Percentiles rank a stretch among this genome's conserved stretches.
Evolutionary conservation across 1,140 invertebrate genomes (phyloP).

Genomic region (Drosophila nigromelanica): DNA sequence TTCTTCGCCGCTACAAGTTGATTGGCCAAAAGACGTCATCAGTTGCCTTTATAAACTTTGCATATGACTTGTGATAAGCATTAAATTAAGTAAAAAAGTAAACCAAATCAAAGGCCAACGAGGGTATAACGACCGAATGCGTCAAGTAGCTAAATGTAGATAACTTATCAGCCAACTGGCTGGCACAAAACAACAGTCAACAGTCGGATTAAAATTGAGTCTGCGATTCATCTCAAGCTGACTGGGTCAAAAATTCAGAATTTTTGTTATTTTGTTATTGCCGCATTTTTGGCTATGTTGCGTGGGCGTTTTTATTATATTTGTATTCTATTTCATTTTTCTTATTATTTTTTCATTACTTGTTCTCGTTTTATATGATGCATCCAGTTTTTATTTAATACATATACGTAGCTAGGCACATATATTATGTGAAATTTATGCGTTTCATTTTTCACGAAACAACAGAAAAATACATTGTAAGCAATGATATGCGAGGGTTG

Average conservation of each 20-base stretch:
- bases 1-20: slow-evolving; percentile 11
- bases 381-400: slow-evolving; percentile 20
- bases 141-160: slow-evolving; percentile 33
- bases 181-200: slow-evolving; percentile 8
- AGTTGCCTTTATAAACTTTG: slow-evolving; percentile 37
- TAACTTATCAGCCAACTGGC: slow-evolving; percentile 29
- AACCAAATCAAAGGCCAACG: not conserved
- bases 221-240: slow-evolving; percentile 1
- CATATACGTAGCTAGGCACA: slow-evolving; percentile 6
- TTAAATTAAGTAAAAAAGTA: slow-evolving; percentile 42
- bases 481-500: slow-evolving; percentile 7
- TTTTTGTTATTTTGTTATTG: slow-evolving; percentile 10
- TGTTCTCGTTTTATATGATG: slow-evolving; percentile 27
- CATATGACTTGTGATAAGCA: slow-evolving; percentile 49
- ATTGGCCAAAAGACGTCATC: slow-evolving; percentile 44
- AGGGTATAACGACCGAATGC: slow-evolving; percentile 10
- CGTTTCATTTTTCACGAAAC: slow-evolving; percentile 24
- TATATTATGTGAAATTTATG: slow-evolving; percentile 35
- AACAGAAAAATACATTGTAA: slow-evolving; percentile 22
- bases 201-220: slow-evolving; percentile 21
- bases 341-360: slow-evolving; percentile 13
- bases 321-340: not conserved
- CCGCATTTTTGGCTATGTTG: slow-evolving; percentile 1
- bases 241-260: slow-evolving; percentile 22
- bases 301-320: slow-evolving; percentile 11